Base-by-base conservation (phyloP, 2,888 invertebrate species). In the Eulithis testata region DNA sequence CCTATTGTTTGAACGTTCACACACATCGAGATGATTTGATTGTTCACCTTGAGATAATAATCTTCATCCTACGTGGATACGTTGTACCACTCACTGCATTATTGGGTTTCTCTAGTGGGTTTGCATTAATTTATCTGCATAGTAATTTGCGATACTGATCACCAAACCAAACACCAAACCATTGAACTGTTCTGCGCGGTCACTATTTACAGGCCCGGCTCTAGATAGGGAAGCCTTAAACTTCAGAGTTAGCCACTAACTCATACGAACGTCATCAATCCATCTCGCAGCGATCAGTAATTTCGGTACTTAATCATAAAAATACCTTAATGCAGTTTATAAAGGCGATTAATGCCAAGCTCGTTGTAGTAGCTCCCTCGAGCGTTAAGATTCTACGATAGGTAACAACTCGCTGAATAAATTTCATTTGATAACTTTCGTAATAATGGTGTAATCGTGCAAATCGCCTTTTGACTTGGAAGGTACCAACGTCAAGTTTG, bases 371-470 rank as follows among this genome's bases (percentile, higher is more conserved):
- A 65, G 65, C 60, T 77, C 71, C 75, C 68, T 76, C 74, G 70
- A 81, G 78, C 82, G 78, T 78, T 75, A 75, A 81, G 79, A 82
- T 83, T 77, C 73, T 66, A 68, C 76, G 80, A 82, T 83, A 79
- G 65, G 69, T 75, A 59, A 60, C 68, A 60, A 69, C 70, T 68
- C 71, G 63, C 58, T 71, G 66, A 76, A 74, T 76, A 76, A 81
- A 79, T 82, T 83, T 82, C 81, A 63, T 75, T 78, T 77, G 74
- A 78, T 83, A 76, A 77, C 75, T 79, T 80, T 82, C 80, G 72
- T 80, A 79, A 76, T 77, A 76, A 78, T 76, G 67, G 67, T 73
- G 65, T 76, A 76, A 77, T 76, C 71, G 73, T 65, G 66, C 68
- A 74, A 77, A 78, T 76, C 65, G 71, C 68, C 70, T 75, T 74